A percentile compares a stretch with the other conserved stretches of the same genome.
These are phyloP conservation scores for Platorchestia sp. DNA, from an alignment of 1,140 invertebrate genomes.

Conservation along the genomic window DNA sequence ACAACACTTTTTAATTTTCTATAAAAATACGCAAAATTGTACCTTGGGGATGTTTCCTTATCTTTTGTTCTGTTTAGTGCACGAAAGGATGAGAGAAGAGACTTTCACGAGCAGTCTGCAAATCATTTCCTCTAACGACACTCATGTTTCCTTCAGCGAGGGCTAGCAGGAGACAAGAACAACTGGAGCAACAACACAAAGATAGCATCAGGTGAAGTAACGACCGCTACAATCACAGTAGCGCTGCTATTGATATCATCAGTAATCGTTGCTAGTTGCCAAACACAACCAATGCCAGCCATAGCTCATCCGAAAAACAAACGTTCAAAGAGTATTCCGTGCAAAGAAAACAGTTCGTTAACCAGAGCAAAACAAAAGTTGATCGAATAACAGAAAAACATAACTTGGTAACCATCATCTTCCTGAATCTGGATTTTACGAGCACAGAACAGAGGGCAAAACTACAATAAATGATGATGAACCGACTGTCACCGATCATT, in stretches of 20 bases:
- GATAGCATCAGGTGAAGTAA: background rate
- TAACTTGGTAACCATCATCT: background rate
- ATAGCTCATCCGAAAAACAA: background rate
- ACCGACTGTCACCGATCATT: too few relatives aligned
- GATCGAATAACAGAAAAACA: background rate
- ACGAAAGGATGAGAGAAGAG: background rate
- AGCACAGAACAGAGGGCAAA: background rate
- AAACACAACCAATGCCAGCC: background rate
- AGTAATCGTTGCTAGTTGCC: background rate
- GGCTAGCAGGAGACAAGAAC: background rate
- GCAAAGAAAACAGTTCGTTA: background rate
- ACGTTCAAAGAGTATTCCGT: background rate
- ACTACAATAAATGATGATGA: background rate
- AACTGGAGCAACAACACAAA: background rate
- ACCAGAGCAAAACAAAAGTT: background rate
- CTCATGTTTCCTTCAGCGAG: background rate
- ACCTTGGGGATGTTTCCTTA: background rate
- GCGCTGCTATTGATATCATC: background rate
- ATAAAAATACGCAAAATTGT: background rate
- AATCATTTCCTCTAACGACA: constrained; percentile 37
- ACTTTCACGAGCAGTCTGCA: background rate
- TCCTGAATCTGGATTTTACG: background rate
- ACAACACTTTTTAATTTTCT: background rate
- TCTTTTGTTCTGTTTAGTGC: background rate
- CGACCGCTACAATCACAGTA: background rate